Evolutionary conservation across 1,140 invertebrate genomes (phyloP).

Genomic region (Samia ricini): DNA sequence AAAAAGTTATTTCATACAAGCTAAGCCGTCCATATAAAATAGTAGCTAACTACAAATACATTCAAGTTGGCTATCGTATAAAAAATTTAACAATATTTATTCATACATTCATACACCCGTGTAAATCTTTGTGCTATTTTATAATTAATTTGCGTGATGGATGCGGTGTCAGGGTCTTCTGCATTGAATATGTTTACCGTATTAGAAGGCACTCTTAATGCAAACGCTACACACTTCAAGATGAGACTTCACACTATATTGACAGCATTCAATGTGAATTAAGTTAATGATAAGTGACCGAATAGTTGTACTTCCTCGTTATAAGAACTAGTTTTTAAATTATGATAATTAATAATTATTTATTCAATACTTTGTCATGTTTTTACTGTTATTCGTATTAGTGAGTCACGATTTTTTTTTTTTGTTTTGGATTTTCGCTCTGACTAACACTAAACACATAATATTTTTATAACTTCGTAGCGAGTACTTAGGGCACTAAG

Average conservation of each 20-base stretch:
- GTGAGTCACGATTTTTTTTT: too few relatives aligned
- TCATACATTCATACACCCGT: background rate
- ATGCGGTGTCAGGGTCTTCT: constrained; percentile 19
- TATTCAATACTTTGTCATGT: background rate
- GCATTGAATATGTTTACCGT: background rate
- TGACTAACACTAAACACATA: too few relatives aligned
- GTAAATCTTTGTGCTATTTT: background rate
- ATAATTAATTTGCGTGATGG: constrained; percentile 10
- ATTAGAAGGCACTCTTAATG: background rate
- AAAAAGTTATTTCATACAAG: too few relatives aligned
- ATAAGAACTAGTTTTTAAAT: background rate
- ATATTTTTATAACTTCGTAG: too few relatives aligned
- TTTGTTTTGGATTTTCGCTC: too few relatives aligned
- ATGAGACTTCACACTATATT: background rate
- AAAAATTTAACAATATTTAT: background rate
- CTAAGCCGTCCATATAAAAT: too few relatives aligned
- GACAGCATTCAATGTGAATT: constrained; percentile 4
- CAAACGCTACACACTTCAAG: background rate
- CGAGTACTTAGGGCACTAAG: too few relatives aligned
- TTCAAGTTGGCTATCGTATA: background rate
- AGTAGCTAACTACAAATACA: too few relatives aligned
- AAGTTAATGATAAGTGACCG: background rate
- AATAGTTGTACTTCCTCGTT: background rate
- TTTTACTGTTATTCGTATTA: too few relatives aligned
- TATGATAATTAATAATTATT: background rate